These are phyloP conservation scores for Stenotaenia linearis DNA, from an alignment of 2,888 invertebrate species.

Conservation along the genomic window DNA sequence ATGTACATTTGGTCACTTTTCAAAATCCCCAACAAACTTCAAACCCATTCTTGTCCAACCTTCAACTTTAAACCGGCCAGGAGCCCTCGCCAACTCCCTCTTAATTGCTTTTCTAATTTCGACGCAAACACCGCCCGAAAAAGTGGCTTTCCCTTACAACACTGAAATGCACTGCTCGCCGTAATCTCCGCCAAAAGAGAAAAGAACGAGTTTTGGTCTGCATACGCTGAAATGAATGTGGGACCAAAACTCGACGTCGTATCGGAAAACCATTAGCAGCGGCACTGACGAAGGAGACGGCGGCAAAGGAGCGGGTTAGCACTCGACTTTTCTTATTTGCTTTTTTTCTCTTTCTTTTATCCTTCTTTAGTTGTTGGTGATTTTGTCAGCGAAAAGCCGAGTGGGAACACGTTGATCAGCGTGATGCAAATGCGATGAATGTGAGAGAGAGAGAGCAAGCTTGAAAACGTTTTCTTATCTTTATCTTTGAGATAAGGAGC, in stretches of 20 bases:
- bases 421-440: background rate
- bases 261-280: constrained; percentile 9
- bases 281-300: constrained; percentile 9
- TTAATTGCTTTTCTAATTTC: background rate
- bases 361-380: background rate
- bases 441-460: no score
- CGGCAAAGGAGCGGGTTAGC: background rate
- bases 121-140: background rate
- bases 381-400: background rate
- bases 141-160: background rate
- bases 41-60: no score
- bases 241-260: background rate
- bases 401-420: background rate
- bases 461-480: background rate
- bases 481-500: background rate
- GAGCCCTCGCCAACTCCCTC: no score
- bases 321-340: background rate
- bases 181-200: background rate
- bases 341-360: background rate
- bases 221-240: background rate
- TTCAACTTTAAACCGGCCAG: no score
- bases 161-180: background rate
- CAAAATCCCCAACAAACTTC: no score
- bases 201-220: background rate
- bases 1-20: no score